Evolutionary conservation across 2,113 vertebrate species (phyloP).

Genomic region (Limanda limanda): DNA sequence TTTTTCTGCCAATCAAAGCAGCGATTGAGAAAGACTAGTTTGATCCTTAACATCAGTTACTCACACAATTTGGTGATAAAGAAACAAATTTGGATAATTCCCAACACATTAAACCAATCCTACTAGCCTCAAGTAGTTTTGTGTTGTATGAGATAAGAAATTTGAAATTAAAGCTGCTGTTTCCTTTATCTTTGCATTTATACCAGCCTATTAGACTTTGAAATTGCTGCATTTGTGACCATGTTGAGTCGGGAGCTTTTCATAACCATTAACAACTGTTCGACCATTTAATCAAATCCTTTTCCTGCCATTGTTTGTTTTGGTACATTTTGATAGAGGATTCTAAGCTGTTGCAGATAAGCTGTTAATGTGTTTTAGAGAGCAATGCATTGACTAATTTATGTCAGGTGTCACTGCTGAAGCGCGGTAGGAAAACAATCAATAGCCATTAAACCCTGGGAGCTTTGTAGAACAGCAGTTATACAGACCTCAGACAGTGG

Average conservation of each 20-base stretch:
- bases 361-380: conserved; percentile 64
- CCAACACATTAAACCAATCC: neutral
- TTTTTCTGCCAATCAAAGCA: conserved; percentile 59
- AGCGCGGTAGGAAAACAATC: conserved; percentile 73
- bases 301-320: conserved; percentile 35
- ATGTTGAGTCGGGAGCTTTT: conserved; percentile 4
- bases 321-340: conserved; percentile 44
- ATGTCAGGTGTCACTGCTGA: conserved; percentile 74
- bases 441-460: conserved; percentile 74
- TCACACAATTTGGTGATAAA: conserved; percentile 39
- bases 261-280: neutral
- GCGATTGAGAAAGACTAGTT: conserved; percentile 37
- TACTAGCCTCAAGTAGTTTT: conserved; percentile 9
- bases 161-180: conserved; percentile 18
- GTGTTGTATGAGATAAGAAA: conserved; percentile 33
- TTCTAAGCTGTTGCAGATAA: conserved; percentile 56
- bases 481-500: conserved; percentile 68
- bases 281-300: conserved; percentile 19
- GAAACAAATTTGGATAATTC: conserved; percentile 9
- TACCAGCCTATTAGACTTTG: neutral
- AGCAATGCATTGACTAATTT: conserved; percentile 68
- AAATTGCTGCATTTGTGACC: neutral
- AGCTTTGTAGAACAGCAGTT: conserved; percentile 73
- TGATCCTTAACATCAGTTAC: conserved; percentile 50
- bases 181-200: conserved; percentile 17